Base-by-base conservation (phyloP, 2,888 invertebrate species). In the Microdon myrmicae region DNA sequence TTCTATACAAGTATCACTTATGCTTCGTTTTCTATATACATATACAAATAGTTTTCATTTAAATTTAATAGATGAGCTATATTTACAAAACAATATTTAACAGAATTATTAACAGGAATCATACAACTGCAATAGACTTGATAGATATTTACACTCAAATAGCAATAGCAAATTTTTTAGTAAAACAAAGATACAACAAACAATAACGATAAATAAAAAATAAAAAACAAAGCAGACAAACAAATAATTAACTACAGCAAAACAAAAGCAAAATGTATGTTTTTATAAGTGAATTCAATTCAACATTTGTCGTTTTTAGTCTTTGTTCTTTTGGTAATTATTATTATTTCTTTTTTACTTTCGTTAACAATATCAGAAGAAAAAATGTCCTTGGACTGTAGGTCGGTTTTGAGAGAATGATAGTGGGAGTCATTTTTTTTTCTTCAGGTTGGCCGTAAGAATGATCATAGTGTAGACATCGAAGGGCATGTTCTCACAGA, bases 251-350 rank as follows among this genome's bases (percentile, higher is more conserved):
- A 35, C 25, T 60, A 49, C 37, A 41, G 31, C 29, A 56, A 48
- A 43, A 12, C 23, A 43, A 32, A 26, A 28, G 35, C 9, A 37
- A 53, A 44, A 43, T 48, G 38, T 44, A 66, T 53, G 53, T 59
- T 68, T 60, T 68, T 68, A 71, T 71, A 71, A 64, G 54, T 64
- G 64, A 67, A 64, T 67, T 64, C 45, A 64, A 64, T 67, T 67
- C 67, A 67, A 67, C 61, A 64, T 53, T 45, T 22, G 39, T 16
- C 26, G 20, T 39, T n/a, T 49, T 32, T 14, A 8, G 14, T 32
- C 20, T 31, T 44, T 44, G 14, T 44, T 32, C 32, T 20, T 44
- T 44, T 31, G 8, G 20, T 7, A 23, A 22, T 29, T 20, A 9
- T 28, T 25, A 7, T 41, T 17, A 22, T 1, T 7, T 32, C 37